Percentiles rank a stretch among this genome's conserved stretches.
These are phyloP conservation scores for Sinocyclocheilus anophthalmus DNA, from an alignment of 2,113 vertebrate genomes.

Conservation along the genomic window DNA sequence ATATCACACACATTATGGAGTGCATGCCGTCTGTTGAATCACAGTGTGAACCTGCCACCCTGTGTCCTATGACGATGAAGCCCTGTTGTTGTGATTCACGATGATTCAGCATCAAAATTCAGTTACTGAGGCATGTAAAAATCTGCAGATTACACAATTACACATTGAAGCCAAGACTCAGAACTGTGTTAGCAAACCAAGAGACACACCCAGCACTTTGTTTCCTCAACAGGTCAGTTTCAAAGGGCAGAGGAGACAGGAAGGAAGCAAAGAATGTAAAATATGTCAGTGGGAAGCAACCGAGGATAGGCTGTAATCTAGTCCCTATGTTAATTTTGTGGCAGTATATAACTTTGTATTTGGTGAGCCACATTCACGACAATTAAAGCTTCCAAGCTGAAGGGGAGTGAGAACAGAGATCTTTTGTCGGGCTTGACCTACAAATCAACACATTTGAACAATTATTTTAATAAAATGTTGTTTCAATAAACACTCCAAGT, in stretches of 20 bases:
- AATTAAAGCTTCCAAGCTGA: background rate
- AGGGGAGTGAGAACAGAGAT: background rate
- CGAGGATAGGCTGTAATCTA: constrained; percentile 8
- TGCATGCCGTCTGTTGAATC: background rate
- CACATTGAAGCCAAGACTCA: constrained; percentile 1
- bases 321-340: background rate
- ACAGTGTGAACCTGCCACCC: background rate
- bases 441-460: no score
- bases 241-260: constrained; percentile 15
- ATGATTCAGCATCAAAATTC: constrained; percentile 26
- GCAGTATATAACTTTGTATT: background rate
- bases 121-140: constrained; percentile 1
- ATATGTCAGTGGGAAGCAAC: constrained; percentile 17
- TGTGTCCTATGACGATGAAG: background rate
- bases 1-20: background rate
- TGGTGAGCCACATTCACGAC: background rate
- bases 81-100: background rate
- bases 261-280: constrained; percentile 3
- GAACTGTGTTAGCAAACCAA: constrained; percentile 18
- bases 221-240: background rate
- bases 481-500: no score
- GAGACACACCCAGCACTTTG: constrained; percentile 47
- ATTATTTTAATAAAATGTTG: no score
- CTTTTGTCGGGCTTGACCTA: background rate
- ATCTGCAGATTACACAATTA: constrained; percentile 33